phyloP scores from a whole-genome alignment of 2,888 invertebrate genomes.

The Noctuana brunneofusca region DNA sequence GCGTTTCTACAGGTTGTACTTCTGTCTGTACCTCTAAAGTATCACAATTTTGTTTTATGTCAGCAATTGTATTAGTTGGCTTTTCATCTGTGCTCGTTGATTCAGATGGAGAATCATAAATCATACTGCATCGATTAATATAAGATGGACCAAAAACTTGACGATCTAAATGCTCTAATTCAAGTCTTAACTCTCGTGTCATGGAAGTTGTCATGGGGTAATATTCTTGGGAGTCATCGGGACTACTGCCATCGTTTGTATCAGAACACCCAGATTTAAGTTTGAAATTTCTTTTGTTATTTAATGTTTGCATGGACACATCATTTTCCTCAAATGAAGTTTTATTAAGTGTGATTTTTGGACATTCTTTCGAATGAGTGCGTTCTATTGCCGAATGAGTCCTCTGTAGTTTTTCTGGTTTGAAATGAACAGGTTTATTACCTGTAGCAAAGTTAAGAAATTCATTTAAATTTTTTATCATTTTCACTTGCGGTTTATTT shows the following conservation, averaged over 20 bases:
- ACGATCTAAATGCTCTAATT: constrained; percentile 91
- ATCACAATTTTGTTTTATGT: constrained; percentile 53
- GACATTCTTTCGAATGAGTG: constrained; percentile 57
- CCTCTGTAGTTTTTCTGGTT: constrained; percentile 63
- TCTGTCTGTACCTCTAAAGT: constrained; percentile 52
- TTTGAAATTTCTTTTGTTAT: constrained; percentile 55
- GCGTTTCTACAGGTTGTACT: constrained; percentile 51
- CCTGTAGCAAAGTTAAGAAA: constrained; percentile 90
- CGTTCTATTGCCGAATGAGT: constrained; percentile 66
- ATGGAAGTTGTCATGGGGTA: constrained; percentile 94
- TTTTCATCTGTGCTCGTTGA: constrained; percentile 73
- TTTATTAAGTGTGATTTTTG: constrained; percentile 67
- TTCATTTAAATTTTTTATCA: constrained; percentile 92
- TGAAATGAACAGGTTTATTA: constrained; percentile 71
- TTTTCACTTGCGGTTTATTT: constrained; percentile 70
- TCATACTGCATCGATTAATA: constrained; percentile 64
- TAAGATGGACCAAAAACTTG: constrained; percentile 88
- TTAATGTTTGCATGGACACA: constrained; percentile 47
- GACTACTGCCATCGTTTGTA: constrained; percentile 85
- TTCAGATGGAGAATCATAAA: constrained; percentile 72
- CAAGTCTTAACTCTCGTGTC: constrained; percentile 91
- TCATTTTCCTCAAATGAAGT: constrained; percentile 64
- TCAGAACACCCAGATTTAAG: constrained; percentile 59
- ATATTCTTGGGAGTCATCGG: constrained; percentile 91
- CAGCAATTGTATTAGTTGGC: constrained; percentile 53